Base-by-base conservation (phyloP, 2,113 vertebrate genomes). In the Galbula dea region DNA sequence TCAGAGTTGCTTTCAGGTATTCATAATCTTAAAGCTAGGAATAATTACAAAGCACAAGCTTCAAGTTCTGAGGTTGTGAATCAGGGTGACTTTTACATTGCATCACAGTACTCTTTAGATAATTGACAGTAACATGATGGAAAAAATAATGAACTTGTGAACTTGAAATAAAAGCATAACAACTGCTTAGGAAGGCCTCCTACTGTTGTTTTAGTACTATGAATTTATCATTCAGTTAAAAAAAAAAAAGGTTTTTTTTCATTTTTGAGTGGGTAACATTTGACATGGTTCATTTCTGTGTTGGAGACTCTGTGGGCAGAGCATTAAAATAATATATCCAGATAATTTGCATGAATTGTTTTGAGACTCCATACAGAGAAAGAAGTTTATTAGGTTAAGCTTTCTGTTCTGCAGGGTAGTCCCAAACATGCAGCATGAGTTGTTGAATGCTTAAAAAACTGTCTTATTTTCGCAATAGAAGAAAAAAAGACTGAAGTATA, bases 1-100 rank as follows among this genome's bases (percentile, higher is more conserved):
- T 94, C 88, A 69, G 29, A 93, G 43, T 94, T 95, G 39, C 51
- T 89, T 93, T 91, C 74, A 81, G 58, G 46, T 97, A 72, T 78
- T 94, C 41, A 61, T 15, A 85, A 67, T 94, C 41, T 52, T 78
- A 88, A 80, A 79, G 61, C 30, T 61, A 34, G 68, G 27, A 77
- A 69, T 26, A 79, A 65, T 71, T 94, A 37, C 62, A 73, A 91
- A 91, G 71, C 51, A 88, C 14, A 48, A 55, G 19, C 34, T 68
- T 7, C 71, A 96, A 97, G 95, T 97, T 96, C 93, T 79, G 58
- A 65, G 51, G 34, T 75, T 41, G 68, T 90, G 76, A 88, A 75
- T 73, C 54, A 82, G 79, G 59, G 15, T 88, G 82, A 78, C 83
- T 87, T 93, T 76, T 15, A 10, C 66, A 75, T 21, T 75, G 23